Evolutionary conservation across 2,113 vertebrate genomes (phyloP).

Genomic region (Capricornis sumatraensis): DNA sequence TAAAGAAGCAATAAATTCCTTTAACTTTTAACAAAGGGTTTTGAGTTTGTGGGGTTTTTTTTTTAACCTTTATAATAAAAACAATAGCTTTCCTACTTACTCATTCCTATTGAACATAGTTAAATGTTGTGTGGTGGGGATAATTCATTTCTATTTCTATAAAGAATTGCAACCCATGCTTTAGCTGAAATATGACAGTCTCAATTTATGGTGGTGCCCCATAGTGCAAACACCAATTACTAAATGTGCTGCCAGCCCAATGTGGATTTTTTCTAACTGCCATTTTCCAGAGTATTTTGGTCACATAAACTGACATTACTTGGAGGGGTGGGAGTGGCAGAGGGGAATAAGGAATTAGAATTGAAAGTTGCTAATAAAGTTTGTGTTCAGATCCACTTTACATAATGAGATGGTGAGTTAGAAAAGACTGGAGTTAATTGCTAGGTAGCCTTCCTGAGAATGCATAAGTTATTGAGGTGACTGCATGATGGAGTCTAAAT

Average conservation of each 20-base stretch:
- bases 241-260: constrained; percentile 38
- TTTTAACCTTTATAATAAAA: constrained; percentile 28
- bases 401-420: constrained; percentile 58
- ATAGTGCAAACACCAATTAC: constrained; percentile 63
- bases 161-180: constrained; percentile 50
- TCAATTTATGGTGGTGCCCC: constrained; percentile 56
- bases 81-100: not conserved
- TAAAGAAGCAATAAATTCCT: not conserved
- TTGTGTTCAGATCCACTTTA: constrained; percentile 57
- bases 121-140: constrained; percentile 22
- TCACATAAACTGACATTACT: constrained; percentile 48
- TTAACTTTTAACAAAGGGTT: not conserved
- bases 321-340: not conserved
- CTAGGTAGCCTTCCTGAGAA: constrained; percentile 61
- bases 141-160: constrained; percentile 51
- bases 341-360: constrained; percentile 22
- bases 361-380: constrained; percentile 68
- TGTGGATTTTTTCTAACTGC: constrained; percentile 54
- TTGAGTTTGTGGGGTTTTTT: not conserved
- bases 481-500: constrained; percentile 43
- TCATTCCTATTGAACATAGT: not conserved
- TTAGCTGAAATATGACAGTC: constrained; percentile 61
- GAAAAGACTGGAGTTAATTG: constrained; percentile 59
- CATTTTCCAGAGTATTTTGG: constrained; percentile 60
- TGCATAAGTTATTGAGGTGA: constrained; percentile 43